Base-by-base conservation (phyloP, 1,140 invertebrate genomes). In the Anoplophora glabripennis region DNA sequence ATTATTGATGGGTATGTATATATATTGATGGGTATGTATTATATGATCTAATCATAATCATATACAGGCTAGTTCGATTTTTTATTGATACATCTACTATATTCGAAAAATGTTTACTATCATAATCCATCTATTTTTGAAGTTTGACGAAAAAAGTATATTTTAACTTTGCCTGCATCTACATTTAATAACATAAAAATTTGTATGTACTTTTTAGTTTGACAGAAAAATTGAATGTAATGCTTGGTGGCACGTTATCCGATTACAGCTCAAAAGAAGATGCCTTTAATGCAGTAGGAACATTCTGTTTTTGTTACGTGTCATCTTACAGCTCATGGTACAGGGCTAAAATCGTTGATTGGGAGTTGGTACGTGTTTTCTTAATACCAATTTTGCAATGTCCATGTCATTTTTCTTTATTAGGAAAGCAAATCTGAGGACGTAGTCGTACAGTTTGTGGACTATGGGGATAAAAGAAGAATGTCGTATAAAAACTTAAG, bases 381-480 rank as follows among this genome's bases (percentile, higher is more conserved):
- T 4, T 15, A 14, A 15, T 7, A 17, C 5, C 21, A 3, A 45
- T 9, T 45, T 17, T 10, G 4, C 4, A 45, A 45, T 17, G 4
- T 15, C 15, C 42, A 53, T 47, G 8, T 49, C 34, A 38, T 18
- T 11, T 44, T 54, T 41, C 9, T 10, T 4, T 64, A 61, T 28
- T 48, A 63, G 64, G 53, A 59, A 11, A 15, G 49, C 2, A 12
- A 59, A n/a, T 37, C 41, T 3, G 58, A 60, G 10, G 46, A 45
- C 10, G 57, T 70, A 3, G 17, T 59, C 10, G 52, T 68, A 11
- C 51, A 63, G 40, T 49, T 63, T 33, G 62, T 68, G 4, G 68
- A 70, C 58, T 66, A 57, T 52, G 68, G 68, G 0, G 61, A 63
- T 17, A 59, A 48, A 37, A 10, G 10, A 34, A 37, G 15, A n/a